phyloP scores from a whole-genome alignment of 2,797 vertebrate species.

The Coranthus polyacanthus region DNA sequence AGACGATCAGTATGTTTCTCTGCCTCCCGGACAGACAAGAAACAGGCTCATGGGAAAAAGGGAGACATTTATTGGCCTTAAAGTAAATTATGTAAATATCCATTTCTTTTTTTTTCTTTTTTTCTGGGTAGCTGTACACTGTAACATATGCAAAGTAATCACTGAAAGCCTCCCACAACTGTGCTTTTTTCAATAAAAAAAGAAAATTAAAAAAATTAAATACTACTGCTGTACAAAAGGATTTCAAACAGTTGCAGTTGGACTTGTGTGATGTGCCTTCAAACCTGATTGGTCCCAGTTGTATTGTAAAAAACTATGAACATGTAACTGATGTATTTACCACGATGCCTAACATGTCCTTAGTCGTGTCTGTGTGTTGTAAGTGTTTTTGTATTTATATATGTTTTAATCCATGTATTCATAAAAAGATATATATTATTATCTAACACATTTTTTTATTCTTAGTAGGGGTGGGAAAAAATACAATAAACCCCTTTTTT shows the following conservation, averaged over 20 bases:
- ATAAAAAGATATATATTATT: conserved; percentile 70
- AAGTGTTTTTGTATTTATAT: conserved; percentile 82
- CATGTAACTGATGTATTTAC: conserved; percentile 67
- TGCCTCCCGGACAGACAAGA: conserved; percentile 66
- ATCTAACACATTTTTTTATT: conserved; percentile 78
- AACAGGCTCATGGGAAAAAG: conserved; percentile 76
- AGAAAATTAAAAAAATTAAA: conserved; percentile 11
- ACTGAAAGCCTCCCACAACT: conserved; percentile 47
- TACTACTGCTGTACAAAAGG: conserved; percentile 45
- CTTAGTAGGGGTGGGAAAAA: conserved; percentile 70
- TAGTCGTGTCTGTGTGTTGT: conserved; percentile 56
- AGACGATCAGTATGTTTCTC: conserved; percentile 41
- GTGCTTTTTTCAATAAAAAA: conserved; percentile 28
- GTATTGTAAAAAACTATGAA: conserved; percentile 44
- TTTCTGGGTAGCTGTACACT: conserved; percentile 64
- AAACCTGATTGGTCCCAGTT: conserved; percentile 42
- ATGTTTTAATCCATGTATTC: conserved; percentile 82
- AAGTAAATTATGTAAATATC: conserved; percentile 55
- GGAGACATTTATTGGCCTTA: conserved; percentile 71
- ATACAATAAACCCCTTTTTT: conserved; percentile 83
- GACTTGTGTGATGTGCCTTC: conserved; percentile 64
- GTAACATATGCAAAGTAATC: conserved; percentile 64
- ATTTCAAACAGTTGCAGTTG: conserved; percentile 30
- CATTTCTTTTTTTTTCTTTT: conserved; percentile 8
- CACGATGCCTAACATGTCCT: conserved; percentile 73